Base-by-base conservation (phyloP, 92 coral and sea anemone genomes). In the Blastomussa wellsi region DNA sequence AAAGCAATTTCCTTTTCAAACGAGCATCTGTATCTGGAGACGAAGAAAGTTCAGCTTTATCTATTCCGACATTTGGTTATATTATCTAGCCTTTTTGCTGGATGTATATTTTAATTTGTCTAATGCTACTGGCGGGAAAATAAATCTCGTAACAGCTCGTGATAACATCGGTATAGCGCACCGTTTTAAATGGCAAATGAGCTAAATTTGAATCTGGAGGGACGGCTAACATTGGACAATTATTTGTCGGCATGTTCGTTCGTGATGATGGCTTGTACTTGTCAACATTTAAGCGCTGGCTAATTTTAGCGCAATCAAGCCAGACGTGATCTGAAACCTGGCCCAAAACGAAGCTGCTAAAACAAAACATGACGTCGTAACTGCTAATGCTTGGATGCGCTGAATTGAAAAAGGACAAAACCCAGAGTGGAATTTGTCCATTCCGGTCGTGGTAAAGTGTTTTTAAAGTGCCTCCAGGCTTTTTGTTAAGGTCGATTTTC, bases 261-360 rank as follows among this genome's bases (percentile, higher is more conserved):
- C 78, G 53, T 81, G 47, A 77, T 76, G 70, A 33, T 31, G 7
- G 20, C 41, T 35, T 60, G 13, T 35, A 51, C 49, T 70, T 51
- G 66, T n/a, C 77, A 81, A 70, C n/a, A 81, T 81, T 69, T 67
- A n/a, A 81, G 78, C 42, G 36, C 33, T 14, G 15, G 47, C 84
- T 81, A 81, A 70, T 69, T 81, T 81, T 28, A 71, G 85, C 48
- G 36, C 68, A 71, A 33, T 49, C 24, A 38, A 5, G 31, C 17
- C 81, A 77, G 68, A 77, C 62, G 73, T 57, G 65, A 22, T 24
- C 12, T 28, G 42, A 69, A 9, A 19, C 28, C 44, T 36, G 41
- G 9, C 16, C 22, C 75, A 36, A 70, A 38, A 17, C 47, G 26
- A 19, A 70, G 7, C 35, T 69, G 32, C 68, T 26, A 65, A 65